Percentiles rank a stretch among this genome's conserved stretches.
Evolutionary conservation across 2,888 invertebrate genomes (phyloP).

Genomic region (Stenurella melanura): DNA sequence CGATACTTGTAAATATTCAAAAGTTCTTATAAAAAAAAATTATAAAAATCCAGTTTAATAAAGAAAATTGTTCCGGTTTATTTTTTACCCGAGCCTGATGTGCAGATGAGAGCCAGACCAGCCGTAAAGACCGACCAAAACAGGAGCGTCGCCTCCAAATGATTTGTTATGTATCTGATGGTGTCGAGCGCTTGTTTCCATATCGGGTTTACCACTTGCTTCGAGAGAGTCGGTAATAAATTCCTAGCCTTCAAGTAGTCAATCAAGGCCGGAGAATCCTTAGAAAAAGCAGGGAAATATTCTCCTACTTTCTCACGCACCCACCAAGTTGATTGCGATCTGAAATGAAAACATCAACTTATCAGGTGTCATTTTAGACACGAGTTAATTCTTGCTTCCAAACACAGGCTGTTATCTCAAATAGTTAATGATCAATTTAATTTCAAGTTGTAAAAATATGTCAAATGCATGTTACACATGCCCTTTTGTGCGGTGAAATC

Average conservation of each 20-base stretch:
- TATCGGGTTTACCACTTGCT: conserved; percentile 68
- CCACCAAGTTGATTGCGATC: conserved; percentile 75
- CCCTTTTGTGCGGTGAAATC: too few species aligned
- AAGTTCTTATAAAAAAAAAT: conserved; percentile 8
- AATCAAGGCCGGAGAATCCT: conserved; percentile 76
- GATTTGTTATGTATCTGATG: conserved; percentile 72
- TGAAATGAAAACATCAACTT: conserved; percentile 46
- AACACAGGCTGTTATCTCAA: too few species aligned
- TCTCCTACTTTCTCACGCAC: conserved; percentile 76
- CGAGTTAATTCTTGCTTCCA: too few species aligned
- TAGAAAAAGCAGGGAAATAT: conserved; percentile 78
- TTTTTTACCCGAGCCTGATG: conserved; percentile 40
- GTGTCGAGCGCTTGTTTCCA: conserved; percentile 74
- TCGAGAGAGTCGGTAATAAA: conserved; percentile 71
- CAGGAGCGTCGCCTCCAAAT: conserved; percentile 75
- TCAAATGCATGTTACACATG: too few species aligned
- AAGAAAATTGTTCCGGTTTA: not conserved
- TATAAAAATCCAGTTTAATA: not conserved
- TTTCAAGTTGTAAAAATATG: too few species aligned
- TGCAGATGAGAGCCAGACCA: conserved; percentile 75
- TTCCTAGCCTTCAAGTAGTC: conserved; percentile 78
- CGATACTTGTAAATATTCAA: conserved; percentile 1
- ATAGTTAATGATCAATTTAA: too few species aligned
- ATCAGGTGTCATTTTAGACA: not conserved
- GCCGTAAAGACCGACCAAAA: conserved; percentile 77